Evolutionary conservation across 2,888 invertebrate species (phyloP).

Genomic region (Troides aeacus): DNA sequence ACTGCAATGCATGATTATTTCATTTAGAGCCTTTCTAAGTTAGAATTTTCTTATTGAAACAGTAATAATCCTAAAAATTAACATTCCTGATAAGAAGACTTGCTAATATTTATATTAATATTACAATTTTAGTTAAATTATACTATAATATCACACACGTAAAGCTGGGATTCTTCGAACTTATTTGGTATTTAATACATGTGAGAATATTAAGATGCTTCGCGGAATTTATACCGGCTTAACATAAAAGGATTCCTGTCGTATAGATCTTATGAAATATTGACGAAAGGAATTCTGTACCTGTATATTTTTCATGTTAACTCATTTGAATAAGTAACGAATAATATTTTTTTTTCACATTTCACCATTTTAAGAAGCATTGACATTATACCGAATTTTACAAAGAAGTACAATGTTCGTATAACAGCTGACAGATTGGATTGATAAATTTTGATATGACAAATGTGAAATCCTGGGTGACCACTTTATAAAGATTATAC

Average conservation of each 20-base stretch:
- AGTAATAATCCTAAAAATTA: background rate
- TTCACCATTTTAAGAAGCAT: too few relatives aligned
- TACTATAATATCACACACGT: background rate
- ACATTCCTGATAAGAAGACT: background rate
- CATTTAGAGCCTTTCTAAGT: too few relatives aligned
- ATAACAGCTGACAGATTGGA: background rate
- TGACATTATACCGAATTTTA: background rate
- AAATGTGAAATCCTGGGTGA: background rate
- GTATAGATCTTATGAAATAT: constrained; percentile 9
- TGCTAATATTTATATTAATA: background rate
- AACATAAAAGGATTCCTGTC: constrained; percentile 27
- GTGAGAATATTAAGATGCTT: constrained; percentile 26
- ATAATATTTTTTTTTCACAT: background rate
- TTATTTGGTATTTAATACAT: constrained; percentile 21
- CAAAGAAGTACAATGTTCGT: background rate
- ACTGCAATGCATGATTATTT: too few relatives aligned
- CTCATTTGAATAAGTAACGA: background rate
- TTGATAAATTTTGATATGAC: background rate
- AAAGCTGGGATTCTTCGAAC: constrained; percentile 5
- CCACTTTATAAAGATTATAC: background rate
- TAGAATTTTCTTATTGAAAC: background rate
- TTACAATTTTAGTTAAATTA: background rate
- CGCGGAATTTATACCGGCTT: constrained; percentile 19
- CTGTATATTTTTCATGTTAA: background rate
- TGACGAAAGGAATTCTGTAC: constrained; percentile 8